These are phyloP conservation scores for Helicoverpa zea DNA, from an alignment of 1,140 invertebrate genomes.

Conservation along the genomic window DNA sequence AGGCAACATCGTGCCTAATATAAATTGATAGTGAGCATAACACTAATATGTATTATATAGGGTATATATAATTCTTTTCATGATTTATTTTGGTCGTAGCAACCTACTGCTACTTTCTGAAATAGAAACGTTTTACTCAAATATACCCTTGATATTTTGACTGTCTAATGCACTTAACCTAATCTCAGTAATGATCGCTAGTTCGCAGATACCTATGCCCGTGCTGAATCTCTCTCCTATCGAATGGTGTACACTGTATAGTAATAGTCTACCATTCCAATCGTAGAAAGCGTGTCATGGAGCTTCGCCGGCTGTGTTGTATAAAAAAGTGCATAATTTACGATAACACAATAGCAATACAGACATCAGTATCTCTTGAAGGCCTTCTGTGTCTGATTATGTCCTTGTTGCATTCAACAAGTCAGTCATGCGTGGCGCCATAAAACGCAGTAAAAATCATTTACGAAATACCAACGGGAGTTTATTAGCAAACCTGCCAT, in stretches of 20 bases:
- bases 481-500: constrained; percentile 1
- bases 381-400: constrained; percentile 52
- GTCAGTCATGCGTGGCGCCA: constrained; percentile 46
- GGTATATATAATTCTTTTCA: background rate
- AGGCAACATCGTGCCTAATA: too few species aligned
- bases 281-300: constrained; percentile 70
- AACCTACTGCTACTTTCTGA: background rate
- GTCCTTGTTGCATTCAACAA: constrained; percentile 61
- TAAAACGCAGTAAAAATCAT: constrained; percentile 29
- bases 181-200: background rate
- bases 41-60: background rate
- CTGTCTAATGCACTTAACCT: constrained; percentile 25
- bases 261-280: constrained; percentile 52
- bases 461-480: constrained; percentile 4
- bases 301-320: constrained; percentile 53
- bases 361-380: constrained; percentile 56
- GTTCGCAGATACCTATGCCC: background rate
- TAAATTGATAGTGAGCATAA: background rate
- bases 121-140: background rate
- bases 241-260: constrained; percentile 7
- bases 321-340: constrained; percentile 68
- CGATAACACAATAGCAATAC: constrained; percentile 58
- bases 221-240: constrained; percentile 24
- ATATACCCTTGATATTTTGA: constrained; percentile 1
- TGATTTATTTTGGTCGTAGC: background rate